Evolutionary conservation across 1,140 invertebrate species (phyloP).

Genomic region (Camponotus pennsylvanicus): DNA sequence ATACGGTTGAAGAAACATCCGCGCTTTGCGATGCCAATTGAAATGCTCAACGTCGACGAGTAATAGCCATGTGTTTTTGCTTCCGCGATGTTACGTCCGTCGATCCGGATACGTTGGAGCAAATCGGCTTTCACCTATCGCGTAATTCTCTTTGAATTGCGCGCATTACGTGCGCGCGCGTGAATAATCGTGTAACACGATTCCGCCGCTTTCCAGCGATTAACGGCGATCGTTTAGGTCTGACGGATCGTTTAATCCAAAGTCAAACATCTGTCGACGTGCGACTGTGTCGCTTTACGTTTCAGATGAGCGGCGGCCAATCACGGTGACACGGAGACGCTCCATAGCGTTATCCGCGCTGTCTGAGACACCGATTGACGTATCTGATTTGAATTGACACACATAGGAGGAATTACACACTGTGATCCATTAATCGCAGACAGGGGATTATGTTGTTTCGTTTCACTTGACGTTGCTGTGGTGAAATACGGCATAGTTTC

Average conservation of each 20-base stretch:
- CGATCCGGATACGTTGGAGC: conserved; percentile 48
- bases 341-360: conserved; percentile 28
- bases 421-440: conserved; percentile 34
- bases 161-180: conserved; percentile 54
- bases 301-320: conserved; percentile 59
- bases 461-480: conserved; percentile 6
- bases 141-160: conserved; percentile 62
- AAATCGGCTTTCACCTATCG: conserved; percentile 61
- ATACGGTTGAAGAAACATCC: not conserved
- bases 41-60: conserved; percentile 11
- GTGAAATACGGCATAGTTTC: not conserved
- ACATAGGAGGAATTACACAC: conserved; percentile 57
- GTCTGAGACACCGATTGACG: conserved; percentile 42
- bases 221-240: conserved; percentile 44
- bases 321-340: conserved; percentile 49
- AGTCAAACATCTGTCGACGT: conserved; percentile 63
- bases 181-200: conserved; percentile 61
- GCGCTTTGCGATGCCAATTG: conserved; percentile 12
- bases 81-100: conserved; percentile 56
- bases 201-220: conserved; percentile 46
- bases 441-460: conserved; percentile 32
- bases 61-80: conserved; percentile 47
- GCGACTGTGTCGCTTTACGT: conserved; percentile 65
- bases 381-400: conserved; percentile 49
- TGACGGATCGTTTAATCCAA: conserved; percentile 66